These are phyloP conservation scores for Drosophila nr. medialis DNA, from an alignment of 2,888 invertebrate genomes.

Conservation along the genomic window DNA sequence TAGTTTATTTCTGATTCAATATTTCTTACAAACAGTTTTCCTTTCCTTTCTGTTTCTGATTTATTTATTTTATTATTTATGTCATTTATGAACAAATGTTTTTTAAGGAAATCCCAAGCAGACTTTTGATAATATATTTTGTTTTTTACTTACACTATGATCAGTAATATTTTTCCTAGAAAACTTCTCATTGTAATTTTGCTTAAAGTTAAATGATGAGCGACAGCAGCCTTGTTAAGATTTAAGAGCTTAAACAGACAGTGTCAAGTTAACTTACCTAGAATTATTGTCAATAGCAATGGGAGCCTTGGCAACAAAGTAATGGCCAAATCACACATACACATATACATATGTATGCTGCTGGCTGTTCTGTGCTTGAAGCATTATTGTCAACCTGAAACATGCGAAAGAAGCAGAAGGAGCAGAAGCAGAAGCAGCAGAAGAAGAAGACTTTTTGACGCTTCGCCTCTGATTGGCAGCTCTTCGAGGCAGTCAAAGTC, in stretches of 20 bases:
- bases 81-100: background rate
- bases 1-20: background rate
- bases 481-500: conserved; percentile 30
- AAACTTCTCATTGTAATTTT: background rate
- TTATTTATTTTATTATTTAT: background rate
- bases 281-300: conserved; percentile 73
- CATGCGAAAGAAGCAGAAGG: too few relatives aligned
- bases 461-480: conserved; percentile 72
- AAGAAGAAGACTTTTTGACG: conserved; percentile 62
- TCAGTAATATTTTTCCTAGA: background rate
- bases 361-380: conserved; percentile 44
- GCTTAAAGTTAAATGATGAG: conserved; percentile 16
- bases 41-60: background rate
- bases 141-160: background rate
- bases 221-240: conserved; percentile 42
- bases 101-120: background rate
- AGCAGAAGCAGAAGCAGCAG: conserved; percentile 44
- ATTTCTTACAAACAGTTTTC: background rate
- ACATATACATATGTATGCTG: conserved; percentile 16
- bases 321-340: conserved; percentile 50
- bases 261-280: conserved; percentile 61
- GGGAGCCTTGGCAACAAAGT: conserved; percentile 70
- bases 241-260: conserved; percentile 49
- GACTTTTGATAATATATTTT: background rate
- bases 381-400: conserved; percentile 73